Base-by-base conservation (phyloP, 2,888 invertebrate species). In the Eugnorisma glareosa region DNA sequence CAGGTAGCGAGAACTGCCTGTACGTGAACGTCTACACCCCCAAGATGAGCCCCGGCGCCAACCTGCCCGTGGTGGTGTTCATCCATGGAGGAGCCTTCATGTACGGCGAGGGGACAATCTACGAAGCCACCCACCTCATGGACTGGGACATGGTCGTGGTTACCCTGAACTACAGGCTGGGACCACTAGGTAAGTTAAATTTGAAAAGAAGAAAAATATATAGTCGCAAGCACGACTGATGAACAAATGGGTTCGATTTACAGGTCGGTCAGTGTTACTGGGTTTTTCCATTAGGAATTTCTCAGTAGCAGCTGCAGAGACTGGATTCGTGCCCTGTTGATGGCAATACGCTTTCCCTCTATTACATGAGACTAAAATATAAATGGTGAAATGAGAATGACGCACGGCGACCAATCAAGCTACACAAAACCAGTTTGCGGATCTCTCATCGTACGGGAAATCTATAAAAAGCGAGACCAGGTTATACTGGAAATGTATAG, bases 71-170 rank as follows among this genome's bases (percentile, higher is more conserved):
- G 0, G 86, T 98, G 66, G 97, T 98, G 2, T 97, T 94, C 90
- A 97, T 98, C 78, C 98, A 98, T 85, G 98, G 98, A 1, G 97
- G 98, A 0, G 97, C 97, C 24, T 98, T 97, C 91, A 98, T 98
- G 97, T 98, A 97, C 86, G 98, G 98, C 0, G 93, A 96, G 4
- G 97, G 97, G 0, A 92, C 93, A 13, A 74, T 91, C 1, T 97
- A 97, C 90, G 97, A 97, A 1, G 97, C 97, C 1, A 92, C 96
- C 15, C 95, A 97, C 82, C 85, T 98, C 0, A 97, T 98, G 97
- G 97, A 97, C 71, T 93, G 95, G 67, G 97, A 98, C 83, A 94
- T 98, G 10, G 97, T 98, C 1, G 95, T 97, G 0, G 98, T 98
- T 0, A 98, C 97, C 21, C 88, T 98, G 0, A 98, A 98, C 92